A percentile compares a stretch with the other conserved stretches of the same genome.
Conservation (phyloP, 2,113 vertebrate species). For the Orycteropus afer region DNA sequence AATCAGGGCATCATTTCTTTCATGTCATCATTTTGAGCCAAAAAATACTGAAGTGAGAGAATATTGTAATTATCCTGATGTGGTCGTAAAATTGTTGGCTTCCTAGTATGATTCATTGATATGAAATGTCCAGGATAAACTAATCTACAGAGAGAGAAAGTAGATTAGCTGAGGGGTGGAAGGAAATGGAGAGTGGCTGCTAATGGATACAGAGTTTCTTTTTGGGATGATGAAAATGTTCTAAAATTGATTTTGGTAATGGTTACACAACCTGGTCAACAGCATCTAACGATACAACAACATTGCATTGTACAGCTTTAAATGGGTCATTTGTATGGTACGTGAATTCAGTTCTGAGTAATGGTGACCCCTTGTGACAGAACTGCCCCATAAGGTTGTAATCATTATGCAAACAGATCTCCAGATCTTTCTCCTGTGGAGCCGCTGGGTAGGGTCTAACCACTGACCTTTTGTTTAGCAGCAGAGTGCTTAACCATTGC, state of each 20-base stretch:
- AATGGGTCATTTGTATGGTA: background rate
- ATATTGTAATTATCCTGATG: background rate
- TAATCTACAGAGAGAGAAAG: background rate
- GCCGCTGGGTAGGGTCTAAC: background rate
- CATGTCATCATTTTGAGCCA: background rate
- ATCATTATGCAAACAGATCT: background rate
- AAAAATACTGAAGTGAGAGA: background rate
- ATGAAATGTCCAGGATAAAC: too few species aligned
- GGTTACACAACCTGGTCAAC: background rate
- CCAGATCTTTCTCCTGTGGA: background rate
- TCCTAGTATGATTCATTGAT: background rate
- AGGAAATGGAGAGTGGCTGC: background rate
- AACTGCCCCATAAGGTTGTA: background rate
- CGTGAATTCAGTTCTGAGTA: too few species aligned
- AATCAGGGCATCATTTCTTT: background rate
- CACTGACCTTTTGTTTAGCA: too few species aligned
- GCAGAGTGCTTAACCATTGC: too few species aligned
- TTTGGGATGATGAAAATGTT: background rate
- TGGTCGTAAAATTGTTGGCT: background rate
- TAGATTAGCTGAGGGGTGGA: background rate
- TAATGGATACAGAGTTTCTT: background rate
- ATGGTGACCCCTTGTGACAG: background rate
- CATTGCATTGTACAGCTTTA: background rate
- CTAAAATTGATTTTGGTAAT: background rate
- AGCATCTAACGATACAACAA: slow-evolving; percentile 2